Evolutionary conservation across 2,888 invertebrate genomes (phyloP), one percentile per base, ranked within the genome.

Genomic region (Busseola fusca): DNA sequence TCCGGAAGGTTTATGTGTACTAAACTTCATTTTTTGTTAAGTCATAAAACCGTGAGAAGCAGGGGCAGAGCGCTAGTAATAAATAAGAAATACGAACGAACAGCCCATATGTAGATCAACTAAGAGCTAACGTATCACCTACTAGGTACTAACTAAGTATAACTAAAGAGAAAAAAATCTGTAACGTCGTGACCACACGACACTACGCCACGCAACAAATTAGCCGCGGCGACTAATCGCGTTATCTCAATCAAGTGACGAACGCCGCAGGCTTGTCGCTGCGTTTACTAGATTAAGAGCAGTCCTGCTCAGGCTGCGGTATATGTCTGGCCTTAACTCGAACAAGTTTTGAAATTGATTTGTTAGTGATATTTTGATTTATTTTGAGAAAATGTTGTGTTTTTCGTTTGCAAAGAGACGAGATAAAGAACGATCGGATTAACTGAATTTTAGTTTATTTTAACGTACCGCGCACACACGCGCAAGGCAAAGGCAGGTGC

Each of bases 231-330:
- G 74, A 76, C 80, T 87, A 86, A 87, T 81, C 71, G 78, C 66
- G 76, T 86, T 84, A 86, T 76, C 79, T 66, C 83, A 86, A 87
- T 84, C 82, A 84, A 80, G 78, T 82, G 77, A 73, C 81, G 76
- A 66, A 60, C 37, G 73, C 84, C 69, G 69, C 72, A 57, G 72
- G 77, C 82, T 63, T 30, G 64, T 66, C 66, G 72, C 64, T 81
- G 78, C 73, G 70, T 78, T 70, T 62, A 81, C 65, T 73, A 42
- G 25, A 77, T 80, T 81, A 81, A n/a, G 37, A 50, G 69, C 65
- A 45, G 48, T 50, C n/a, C 64, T 63, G 69, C 72, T 81, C 56
- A 69, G 59, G 42, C 50, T 62, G 63, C 12, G 68, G 65, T 42
- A 72, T 64, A 64, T 42, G 63, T 59, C 75, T 63, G 40, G 59